These are phyloP conservation scores for Clarias fuscus DNA, from an alignment of 2,797 vertebrate species.

Conservation along the genomic window DNA sequence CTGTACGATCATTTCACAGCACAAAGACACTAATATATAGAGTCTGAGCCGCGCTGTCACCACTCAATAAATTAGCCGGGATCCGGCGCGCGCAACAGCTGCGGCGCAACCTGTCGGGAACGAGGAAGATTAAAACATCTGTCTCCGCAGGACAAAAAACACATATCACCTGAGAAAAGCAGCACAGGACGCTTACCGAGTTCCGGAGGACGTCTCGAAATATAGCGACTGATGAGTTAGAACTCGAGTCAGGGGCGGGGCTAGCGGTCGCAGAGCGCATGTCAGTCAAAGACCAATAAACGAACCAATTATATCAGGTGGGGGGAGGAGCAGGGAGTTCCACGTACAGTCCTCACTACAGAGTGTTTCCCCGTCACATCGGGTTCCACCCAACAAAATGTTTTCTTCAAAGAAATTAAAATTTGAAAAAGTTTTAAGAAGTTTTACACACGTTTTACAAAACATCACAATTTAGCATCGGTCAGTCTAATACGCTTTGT, in stretches of 20 bases:
- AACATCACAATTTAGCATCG: too few relatives aligned
- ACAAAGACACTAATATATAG: slow-evolving; percentile 26
- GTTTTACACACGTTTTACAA: too few relatives aligned
- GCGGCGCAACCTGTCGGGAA: slow-evolving; percentile 17
- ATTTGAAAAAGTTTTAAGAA: too few relatives aligned
- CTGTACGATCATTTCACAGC: slow-evolving; percentile 20
- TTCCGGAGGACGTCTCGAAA: neutral
- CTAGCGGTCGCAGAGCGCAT: neutral
- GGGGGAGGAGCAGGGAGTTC: neutral
- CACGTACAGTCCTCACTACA: neutral
- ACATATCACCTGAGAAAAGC: slow-evolving; percentile 3
- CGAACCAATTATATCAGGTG: neutral
- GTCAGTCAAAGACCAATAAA: neutral
- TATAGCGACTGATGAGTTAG: too few relatives aligned
- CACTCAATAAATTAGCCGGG: slow-evolving; percentile 25
- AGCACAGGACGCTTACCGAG: neutral
- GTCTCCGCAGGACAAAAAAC: neutral
- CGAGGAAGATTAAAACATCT: slow-evolving; percentile 14
- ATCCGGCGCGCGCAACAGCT: slow-evolving; percentile 2
- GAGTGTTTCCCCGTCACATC: neutral
- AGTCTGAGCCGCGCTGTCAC: slow-evolving; percentile 20
- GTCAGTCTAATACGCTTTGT: too few relatives aligned
- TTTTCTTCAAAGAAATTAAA: too few relatives aligned
- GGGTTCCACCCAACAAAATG: neutral
- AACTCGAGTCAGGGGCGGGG: neutral